These are phyloP conservation scores for Pemphredon lugubris DNA, from an alignment of 2,888 invertebrate species.

Conservation along the genomic window DNA sequence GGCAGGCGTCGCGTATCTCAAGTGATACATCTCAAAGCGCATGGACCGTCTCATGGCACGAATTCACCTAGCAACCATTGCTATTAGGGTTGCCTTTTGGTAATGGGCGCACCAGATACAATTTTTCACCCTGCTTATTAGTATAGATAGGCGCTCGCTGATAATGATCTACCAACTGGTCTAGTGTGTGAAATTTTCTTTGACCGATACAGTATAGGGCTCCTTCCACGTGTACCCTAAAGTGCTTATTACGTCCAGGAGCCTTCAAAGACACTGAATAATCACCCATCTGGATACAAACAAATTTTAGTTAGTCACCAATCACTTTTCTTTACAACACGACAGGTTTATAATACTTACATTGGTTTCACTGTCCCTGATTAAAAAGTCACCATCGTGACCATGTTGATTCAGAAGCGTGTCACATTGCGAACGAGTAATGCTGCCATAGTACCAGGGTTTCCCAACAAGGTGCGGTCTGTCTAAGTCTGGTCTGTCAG, in stretches of 20 bases:
- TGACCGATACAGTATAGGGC: constrained; percentile 98
- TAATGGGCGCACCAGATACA: constrained; percentile 97
- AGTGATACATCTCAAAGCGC: constrained; percentile 65
- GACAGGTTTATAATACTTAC: constrained; percentile 90
- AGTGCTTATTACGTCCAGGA: constrained; percentile 98
- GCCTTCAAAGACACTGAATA: constrained; percentile 99
- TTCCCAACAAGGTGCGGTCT: constrained; percentile 89
- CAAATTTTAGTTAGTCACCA: too few species aligned
- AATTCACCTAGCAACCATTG: constrained; percentile 78
- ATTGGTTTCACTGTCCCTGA: constrained; percentile 99
- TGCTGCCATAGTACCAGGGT: constrained; percentile 98
- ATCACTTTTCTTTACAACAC: too few species aligned
- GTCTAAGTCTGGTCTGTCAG: constrained; percentile 83
- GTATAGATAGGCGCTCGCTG: constrained; percentile 99
- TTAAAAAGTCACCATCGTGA: constrained; percentile 98
- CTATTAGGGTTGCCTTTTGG: constrained; percentile 84
- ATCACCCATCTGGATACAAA: constrained; percentile 94
- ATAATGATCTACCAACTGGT: constrained; percentile 98
- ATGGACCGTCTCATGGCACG: constrained; percentile 65
- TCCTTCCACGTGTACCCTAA: constrained; percentile 97
- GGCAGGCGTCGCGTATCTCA: constrained; percentile 71
- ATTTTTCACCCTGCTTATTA: constrained; percentile 98
- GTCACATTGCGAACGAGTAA: constrained; percentile 98
- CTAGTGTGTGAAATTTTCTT: constrained; percentile 97
- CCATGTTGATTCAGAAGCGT: constrained; percentile 96